Base-by-base conservation (phyloP, 53 echinoderm and acorn worm genomes). In the Antedon mediterranea region DNA sequence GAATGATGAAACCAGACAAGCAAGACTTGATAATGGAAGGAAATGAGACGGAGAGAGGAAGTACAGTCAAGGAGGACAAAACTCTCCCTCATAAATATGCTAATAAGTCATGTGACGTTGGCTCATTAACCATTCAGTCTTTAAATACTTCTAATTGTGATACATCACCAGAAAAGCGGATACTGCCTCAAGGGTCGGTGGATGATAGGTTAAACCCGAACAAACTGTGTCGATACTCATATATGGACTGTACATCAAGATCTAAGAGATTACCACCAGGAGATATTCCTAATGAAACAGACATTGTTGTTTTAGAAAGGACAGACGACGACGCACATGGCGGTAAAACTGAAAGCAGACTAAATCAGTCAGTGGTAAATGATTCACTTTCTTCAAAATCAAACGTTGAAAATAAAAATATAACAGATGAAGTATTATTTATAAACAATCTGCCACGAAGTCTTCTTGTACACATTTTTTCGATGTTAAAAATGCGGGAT, bases 401-500 rank as follows among this genome's bases (percentile, higher is more conserved):
- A n/a, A n/a, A n/a, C n/a, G n/a, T n/a, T n/a, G n/a, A n/a, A n/a
- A n/a, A n/a, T n/a, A n/a, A n/a, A n/a, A n/a, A n/a, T n/a, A n/a
- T n/a, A n/a, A n/a, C 2, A 26, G 57, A 57, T 6, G 14, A 57
- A 57, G 23, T 57, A 57, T 2, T 2, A 6, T 8, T 1, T 57
- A 32, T 86, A 44, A 86, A 81, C 72, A 71, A 30, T 23, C 77
- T 88, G 3, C 88, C 88, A 26, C 76, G 57, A 28, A 71, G 72
- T 31, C 32, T 88, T 32, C 33, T 81, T 26, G 74, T 77, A 3
- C 84, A 83, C 26, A 84, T 88, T 31, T 81, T 88, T 32, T 88
- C 88, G 0, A 80, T 41, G 57, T 78, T 88, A 33, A 73, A 76
- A 28, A 72, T 84, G 43, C 81, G 26, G 4, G 80, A 83, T 72